Conservation (phyloP, 1,140 invertebrate genomes). For the Drosophila grimshawi region DNA sequence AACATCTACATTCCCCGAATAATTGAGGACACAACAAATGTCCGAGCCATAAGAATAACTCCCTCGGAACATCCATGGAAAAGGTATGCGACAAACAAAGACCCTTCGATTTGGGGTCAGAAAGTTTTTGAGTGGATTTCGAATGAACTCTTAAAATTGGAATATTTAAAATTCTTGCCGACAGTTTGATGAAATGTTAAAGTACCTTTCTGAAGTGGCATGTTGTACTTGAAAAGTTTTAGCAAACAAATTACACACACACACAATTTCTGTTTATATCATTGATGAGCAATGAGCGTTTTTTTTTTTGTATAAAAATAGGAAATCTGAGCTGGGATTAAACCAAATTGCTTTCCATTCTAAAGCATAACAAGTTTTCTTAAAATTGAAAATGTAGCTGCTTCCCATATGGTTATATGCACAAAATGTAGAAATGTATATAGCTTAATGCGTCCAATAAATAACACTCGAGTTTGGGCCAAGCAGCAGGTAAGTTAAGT, state of each 20-base stretch:
- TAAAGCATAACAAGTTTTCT: no score
- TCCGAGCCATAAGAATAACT: constrained; percentile 24
- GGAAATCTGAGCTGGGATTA: no score
- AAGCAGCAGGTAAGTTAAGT: constrained; percentile 13
- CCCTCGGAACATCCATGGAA: background rate
- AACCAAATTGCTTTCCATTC: no score
- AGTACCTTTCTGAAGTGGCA: no score
- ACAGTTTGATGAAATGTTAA: background rate
- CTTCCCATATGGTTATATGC: background rate
- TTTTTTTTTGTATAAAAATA: no score
- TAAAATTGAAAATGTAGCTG: background rate
- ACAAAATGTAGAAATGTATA: background rate
- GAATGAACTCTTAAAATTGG: background rate
- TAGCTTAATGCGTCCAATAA: constrained; percentile 24
- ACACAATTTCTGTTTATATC: no score
- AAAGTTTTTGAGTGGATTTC: background rate
- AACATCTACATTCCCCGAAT: constrained; percentile 24
- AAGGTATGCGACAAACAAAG: constrained; percentile 17
- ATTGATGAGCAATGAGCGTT: no score
- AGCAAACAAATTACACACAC: no score
- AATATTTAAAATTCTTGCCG: background rate
- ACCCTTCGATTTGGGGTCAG: constrained; percentile 3
- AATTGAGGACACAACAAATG: constrained; percentile 43
- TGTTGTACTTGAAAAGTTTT: no score
- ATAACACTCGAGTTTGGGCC: background rate